Conservation (phyloP, 2,113 vertebrate species). For the Ophiodon elongatus region DNA sequence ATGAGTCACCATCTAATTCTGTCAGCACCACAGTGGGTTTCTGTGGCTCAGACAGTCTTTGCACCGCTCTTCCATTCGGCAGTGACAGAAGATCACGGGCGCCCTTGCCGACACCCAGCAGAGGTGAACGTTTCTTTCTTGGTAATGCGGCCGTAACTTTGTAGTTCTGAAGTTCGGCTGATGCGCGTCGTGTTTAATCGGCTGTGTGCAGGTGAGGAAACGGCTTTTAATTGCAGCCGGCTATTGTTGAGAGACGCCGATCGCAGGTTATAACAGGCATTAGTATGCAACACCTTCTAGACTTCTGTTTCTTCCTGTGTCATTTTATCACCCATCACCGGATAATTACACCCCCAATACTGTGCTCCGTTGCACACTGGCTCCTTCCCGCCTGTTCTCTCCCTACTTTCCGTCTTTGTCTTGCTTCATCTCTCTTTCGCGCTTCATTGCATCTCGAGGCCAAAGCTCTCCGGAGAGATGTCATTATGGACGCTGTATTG, state of each 20-base stretch:
- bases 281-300: constrained; percentile 47
- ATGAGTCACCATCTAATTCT: constrained; percentile 36
- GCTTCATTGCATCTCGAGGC: constrained; percentile 65
- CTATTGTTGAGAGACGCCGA: constrained; percentile 40
- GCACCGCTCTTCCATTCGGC: not conserved
- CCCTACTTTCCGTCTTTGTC: constrained; percentile 50
- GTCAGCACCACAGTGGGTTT: not conserved
- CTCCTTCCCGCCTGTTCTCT: constrained; percentile 28
- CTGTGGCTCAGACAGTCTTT: not conserved
- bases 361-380: constrained; percentile 45
- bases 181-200: constrained; percentile 30
- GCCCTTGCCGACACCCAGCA: not conserved
- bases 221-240: constrained; percentile 21
- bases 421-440: constrained; percentile 61
- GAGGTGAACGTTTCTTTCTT: constrained; percentile 12
- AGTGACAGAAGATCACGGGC: constrained; percentile 1
- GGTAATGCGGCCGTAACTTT: not conserved
- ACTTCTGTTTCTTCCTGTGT: constrained; percentile 52
- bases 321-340: constrained; percentile 56
- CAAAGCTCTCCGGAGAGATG: constrained; percentile 67
- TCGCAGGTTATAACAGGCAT: constrained; percentile 21
- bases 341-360: constrained; percentile 57
- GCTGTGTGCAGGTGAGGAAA: constrained; percentile 31
- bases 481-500: constrained; percentile 67
- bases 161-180: not conserved